A percentile compares a stretch with the other conserved stretches of the same genome.
phyloP scores from a whole-genome alignment of 2,113 vertebrate species.

The Catagonus wagneri region DNA sequence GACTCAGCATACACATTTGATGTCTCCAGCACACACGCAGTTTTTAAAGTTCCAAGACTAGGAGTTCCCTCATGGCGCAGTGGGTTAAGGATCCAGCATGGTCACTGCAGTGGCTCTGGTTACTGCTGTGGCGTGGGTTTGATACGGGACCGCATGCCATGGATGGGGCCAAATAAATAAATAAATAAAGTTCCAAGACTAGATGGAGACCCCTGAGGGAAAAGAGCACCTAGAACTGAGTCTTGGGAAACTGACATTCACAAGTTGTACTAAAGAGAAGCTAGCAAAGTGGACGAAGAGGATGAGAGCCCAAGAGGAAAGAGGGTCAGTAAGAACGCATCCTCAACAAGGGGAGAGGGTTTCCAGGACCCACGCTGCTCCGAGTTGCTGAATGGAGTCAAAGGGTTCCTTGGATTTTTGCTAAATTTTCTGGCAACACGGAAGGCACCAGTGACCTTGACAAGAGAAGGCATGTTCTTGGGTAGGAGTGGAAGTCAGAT shows the following conservation, averaged over 20 bases:
- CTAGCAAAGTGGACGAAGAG: neutral
- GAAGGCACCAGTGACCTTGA: slow-evolving; percentile 11
- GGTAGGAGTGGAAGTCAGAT: neutral
- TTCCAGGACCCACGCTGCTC: neutral
- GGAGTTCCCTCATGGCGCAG: no score
- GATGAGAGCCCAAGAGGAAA: neutral
- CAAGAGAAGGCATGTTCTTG: slow-evolving; percentile 32
- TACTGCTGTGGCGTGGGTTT: no score
- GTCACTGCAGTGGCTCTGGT: no score
- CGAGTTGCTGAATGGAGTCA: neutral
- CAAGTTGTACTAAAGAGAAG: slow-evolving; percentile 1
- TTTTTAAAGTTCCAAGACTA: neutral
- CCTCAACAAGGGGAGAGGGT: neutral
- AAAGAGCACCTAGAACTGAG: neutral
- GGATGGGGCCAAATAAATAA: no score
- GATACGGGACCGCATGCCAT: no score
- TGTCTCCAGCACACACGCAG: neutral
- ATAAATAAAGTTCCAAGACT: neutral
- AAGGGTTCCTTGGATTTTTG: neutral
- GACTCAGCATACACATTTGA: neutral
- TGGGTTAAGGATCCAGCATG: no score
- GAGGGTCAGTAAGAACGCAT: neutral
- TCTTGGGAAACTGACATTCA: neutral
- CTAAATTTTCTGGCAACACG: neutral
- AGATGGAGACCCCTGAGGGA: neutral